Base-by-base conservation (phyloP, 2,113 vertebrate species). In the Neogobius melanostomus region DNA sequence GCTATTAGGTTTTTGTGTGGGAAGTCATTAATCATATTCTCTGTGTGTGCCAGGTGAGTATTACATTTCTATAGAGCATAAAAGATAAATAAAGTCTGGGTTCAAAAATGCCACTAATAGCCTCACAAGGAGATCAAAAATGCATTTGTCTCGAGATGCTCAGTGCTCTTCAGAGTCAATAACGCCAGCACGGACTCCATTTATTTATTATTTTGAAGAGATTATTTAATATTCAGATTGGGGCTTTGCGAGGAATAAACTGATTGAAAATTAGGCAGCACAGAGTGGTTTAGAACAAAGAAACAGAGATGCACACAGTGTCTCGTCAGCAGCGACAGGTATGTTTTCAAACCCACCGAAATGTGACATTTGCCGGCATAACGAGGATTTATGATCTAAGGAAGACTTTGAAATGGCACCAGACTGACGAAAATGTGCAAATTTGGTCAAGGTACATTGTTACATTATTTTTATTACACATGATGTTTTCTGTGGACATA, bases 151-250 rank as follows among this genome's bases (percentile, higher is more conserved):
- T 21, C 45, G 59, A 8, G 15, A 44, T 45, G 14, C 67, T 76
- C 64, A 63, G 36, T 59, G 53, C 45, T 56, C 28, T 11, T 46
- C 53, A 51, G 36, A 74, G 45, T 74, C 53, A 52, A 68, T 67
- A 82, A 85, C 36, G 65, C 66, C 74, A 21, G 56, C 53, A 77
- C 52, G 78, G 65, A 70, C 68, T 44, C 61, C 66, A 36, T 49
- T 68, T 5, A 61, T 52, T 82, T 5, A 64, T 52, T 82, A 71
- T 81, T 76, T 83, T 75, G 57, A 81, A 68, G 49, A 21, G 56
- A 73, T 44, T 36, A 72, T 81, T n/a, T 71, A 68, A 74, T 53
- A 72, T 54, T 48, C 61, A 68, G 63, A 72, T 36, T 64, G 57
- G 72, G 61, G 57, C 64, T 71, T 51, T n/a, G 28, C 5, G 67